These are phyloP conservation scores for Lasioglossum pauxillum DNA, from an alignment of 2,888 invertebrate genomes.

Conservation along the genomic window DNA sequence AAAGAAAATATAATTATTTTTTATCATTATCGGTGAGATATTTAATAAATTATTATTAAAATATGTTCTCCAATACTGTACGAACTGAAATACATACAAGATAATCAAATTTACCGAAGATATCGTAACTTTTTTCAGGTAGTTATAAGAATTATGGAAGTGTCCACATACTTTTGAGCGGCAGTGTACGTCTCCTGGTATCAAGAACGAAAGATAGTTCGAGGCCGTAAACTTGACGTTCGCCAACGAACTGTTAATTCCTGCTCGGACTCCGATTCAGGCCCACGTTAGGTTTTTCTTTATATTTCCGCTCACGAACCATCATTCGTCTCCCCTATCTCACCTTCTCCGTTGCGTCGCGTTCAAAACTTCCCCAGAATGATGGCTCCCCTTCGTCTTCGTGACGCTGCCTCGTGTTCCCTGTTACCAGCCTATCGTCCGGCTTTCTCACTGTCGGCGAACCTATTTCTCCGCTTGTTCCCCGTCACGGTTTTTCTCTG, in stretches of 20 bases:
- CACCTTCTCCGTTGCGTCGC: background rate
- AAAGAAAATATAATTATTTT: too few relatives aligned
- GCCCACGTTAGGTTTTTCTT: background rate
- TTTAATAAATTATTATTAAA: too few relatives aligned
- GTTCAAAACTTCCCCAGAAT: conserved; percentile 7
- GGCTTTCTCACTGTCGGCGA: background rate
- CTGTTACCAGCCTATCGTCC: background rate
- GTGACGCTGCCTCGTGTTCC: conserved; percentile 1
- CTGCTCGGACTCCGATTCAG: background rate
- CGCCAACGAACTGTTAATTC: background rate
- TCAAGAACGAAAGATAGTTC: background rate
- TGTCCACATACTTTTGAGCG: too few relatives aligned
- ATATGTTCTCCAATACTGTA: too few relatives aligned
- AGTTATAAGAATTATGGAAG: too few relatives aligned
- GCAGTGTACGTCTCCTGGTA: background rate
- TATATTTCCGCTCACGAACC: conserved; percentile 10
- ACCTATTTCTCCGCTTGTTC: background rate
- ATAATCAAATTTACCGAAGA: too few relatives aligned
- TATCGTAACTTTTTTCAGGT: too few relatives aligned
- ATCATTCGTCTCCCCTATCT: conserved; percentile 1
- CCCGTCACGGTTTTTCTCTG: background rate
- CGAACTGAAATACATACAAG: too few relatives aligned
- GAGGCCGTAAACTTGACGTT: background rate
- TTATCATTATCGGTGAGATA: too few relatives aligned
- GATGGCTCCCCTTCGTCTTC: conserved; percentile 6